Base-by-base conservation (phyloP, 1,140 invertebrate species). In the Aphaenogaster floridana region DNA sequence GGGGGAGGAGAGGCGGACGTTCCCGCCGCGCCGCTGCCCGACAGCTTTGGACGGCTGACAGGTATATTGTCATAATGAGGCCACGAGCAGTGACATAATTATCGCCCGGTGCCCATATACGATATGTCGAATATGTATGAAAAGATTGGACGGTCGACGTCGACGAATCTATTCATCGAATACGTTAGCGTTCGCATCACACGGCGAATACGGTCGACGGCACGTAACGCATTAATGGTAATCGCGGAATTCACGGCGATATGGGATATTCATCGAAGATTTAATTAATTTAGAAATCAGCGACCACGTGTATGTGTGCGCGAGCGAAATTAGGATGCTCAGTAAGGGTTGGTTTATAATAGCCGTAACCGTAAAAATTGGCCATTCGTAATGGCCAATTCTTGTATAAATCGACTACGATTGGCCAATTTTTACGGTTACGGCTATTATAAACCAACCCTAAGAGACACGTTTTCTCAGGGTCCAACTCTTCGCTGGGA, bases 91-190 rank as follows among this genome's bases (percentile, higher is more conserved):
- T 5, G 7, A 17, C 39, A 13, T 57, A 71, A 72, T 71, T 71
- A 45, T 39, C 21, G 52, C n/a, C 34, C n/a, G 50, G 6, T 71
- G 11, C 3, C 21, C 59, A 42, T 42, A 15, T 28, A 57, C 34
- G 45, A 52, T 5, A 69, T 17, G 21, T 21, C 63, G 63, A 42
- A 80, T 54, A 69, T 57, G 21, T 81, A 71, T 81, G 66, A 81
- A 81, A 81, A 71, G 39, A n/a, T 54, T 2, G 21, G 13, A 34
- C 28, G 48, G 11, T n/a, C 52, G 45, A 66, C 11, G n/a, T 3
- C n/a, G 4, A n/a, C 48, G 13, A 69, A 81, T 81, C 66, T 81
- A 71, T 71, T 81, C 66, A 57, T 57, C 50, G 50, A 71, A 71
- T 45, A 71, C 15, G 48, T 57, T n/a, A 69, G 45, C 48, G 21